Conservation (phyloP, 2,113 vertebrate species). For the mouse (Mus musculus) region GRCm39 chr12:71537001-71537500, state of each 20-base stretch:
- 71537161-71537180: background rate
- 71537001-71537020: background rate
- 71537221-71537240: background rate
- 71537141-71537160: background rate
- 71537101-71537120: background rate
- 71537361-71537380: background rate
- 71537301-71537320: background rate
- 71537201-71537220: background rate
- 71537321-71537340: background rate
- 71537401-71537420: background rate
- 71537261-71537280: background rate
- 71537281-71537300: background rate
- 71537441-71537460: background rate
- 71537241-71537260: background rate
- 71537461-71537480: background rate
- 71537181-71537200: background rate
- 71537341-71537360: background rate
- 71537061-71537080: background rate
- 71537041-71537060: background rate
- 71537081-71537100: background rate
- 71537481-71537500: too few relatives aligned
- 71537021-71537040: constrained; percentile 8
- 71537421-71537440: background rate
- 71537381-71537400: background rate
- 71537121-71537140: background rate